These are phyloP conservation scores for Ophioninae sp. DNA, from an alignment of 2,888 invertebrate species.

Conservation along the genomic window DNA sequence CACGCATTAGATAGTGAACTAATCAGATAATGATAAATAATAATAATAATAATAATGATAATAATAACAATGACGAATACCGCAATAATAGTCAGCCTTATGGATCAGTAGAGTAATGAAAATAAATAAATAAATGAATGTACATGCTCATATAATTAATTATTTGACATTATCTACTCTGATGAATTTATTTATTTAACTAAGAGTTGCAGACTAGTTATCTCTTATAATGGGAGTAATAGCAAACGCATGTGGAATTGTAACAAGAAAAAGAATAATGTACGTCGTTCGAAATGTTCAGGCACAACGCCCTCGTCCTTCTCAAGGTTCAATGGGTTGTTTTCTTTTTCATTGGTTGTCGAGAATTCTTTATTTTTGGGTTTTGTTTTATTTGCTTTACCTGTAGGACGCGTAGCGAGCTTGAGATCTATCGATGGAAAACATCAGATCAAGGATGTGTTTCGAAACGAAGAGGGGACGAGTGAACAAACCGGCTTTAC, in stretches of 20 bases:
- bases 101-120: neutral
- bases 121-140: neutral
- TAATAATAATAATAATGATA: no score
- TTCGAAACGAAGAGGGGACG: slow-evolving; percentile 9
- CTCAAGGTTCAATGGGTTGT: neutral
- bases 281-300: slow-evolving; percentile 7
- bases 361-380: neutral
- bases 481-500: slow-evolving; percentile 50
- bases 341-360: slow-evolving; percentile 8
- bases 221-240: no score
- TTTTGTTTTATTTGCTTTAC: neutral
- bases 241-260: neutral
- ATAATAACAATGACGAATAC: no score
- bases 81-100: neutral
- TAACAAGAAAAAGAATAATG: neutral
- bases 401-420: neutral
- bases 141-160: neutral
- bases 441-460: slow-evolving; percentile 1
- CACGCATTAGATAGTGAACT: neutral
- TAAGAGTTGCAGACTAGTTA: no score
- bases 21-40: neutral
- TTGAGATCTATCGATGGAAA: slow-evolving; percentile 16
- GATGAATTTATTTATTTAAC: no score
- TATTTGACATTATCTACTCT: neutral
- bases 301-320: neutral